Conservation (phyloP, 2,888 invertebrate genomes). For the Venusia cambrica region DNA sequence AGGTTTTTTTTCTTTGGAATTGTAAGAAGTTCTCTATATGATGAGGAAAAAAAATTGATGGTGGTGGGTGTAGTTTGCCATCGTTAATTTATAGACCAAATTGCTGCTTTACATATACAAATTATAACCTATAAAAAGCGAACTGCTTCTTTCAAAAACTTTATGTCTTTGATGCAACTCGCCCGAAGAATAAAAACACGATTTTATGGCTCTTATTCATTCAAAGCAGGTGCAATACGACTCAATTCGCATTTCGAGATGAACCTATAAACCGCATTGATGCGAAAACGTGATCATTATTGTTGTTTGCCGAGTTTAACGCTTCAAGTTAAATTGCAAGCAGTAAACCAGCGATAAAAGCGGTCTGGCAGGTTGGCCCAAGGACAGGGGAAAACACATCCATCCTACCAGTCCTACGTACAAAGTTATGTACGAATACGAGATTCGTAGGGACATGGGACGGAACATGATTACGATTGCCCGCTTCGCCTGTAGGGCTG, state of each 20-base stretch:
- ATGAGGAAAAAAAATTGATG: too few relatives aligned
- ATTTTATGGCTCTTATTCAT: constrained; percentile 5
- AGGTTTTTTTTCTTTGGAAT: too few relatives aligned
- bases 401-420: too few relatives aligned
- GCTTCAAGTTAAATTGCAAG: constrained; percentile 72
- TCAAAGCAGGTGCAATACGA: constrained; percentile 9
- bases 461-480: constrained; percentile 19
- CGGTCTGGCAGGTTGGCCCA: constrained; percentile 56
- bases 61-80: too few relatives aligned
- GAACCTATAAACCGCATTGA: constrained; percentile 36
- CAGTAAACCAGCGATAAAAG: constrained; percentile 71
- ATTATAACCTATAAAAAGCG: too few relatives aligned
- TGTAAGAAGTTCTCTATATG: too few relatives aligned
- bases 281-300: constrained; percentile 50
- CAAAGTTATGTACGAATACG: constrained; percentile 21
- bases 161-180: too few relatives aligned
- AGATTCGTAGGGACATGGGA: constrained; percentile 25
- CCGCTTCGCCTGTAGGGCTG: constrained; percentile 8
- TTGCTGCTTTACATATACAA: too few relatives aligned
- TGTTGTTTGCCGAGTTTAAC: constrained; percentile 64
- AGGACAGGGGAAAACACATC: constrained; percentile 41
- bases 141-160: too few relatives aligned
- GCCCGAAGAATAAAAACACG: too few relatives aligned
- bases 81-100: too few relatives aligned
- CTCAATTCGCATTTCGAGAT: constrained; percentile 6